Conservation (phyloP, 2,797 vertebrate genomes). For the Gallinago stenura region DNA sequence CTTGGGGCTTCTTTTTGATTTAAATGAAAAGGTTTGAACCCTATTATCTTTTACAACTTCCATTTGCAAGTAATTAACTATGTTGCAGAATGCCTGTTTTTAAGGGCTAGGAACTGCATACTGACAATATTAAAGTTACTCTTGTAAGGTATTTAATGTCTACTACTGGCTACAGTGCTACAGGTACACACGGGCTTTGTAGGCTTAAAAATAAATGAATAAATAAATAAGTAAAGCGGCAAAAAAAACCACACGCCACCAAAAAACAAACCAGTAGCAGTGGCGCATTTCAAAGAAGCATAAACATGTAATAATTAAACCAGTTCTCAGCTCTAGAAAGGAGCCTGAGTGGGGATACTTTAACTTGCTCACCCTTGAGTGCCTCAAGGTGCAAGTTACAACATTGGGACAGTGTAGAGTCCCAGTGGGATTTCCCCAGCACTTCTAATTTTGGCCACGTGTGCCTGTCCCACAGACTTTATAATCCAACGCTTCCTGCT, state of each 20-base stretch:
- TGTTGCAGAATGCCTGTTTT: background rate
- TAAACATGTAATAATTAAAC: background rate
- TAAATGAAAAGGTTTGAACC: constrained; percentile 14
- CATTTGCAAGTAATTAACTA: constrained; percentile 28
- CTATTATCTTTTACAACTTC: constrained; percentile 17
- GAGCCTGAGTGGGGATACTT: background rate
- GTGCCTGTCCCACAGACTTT: background rate
- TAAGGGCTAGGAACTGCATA: background rate
- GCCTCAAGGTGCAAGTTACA: background rate
- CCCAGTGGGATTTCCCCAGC: constrained; percentile 22
- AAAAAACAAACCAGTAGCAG: background rate
- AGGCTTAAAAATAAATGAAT: background rate
- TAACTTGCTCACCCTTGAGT: background rate
- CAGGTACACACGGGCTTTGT: background rate
- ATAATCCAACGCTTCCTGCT: constrained; percentile 33
- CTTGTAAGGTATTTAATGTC: background rate
- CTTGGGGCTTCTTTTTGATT: constrained; percentile 14
- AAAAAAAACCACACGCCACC: background rate
- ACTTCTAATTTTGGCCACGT: constrained; percentile 33
- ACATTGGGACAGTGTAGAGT: background rate
- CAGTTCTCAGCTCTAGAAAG: background rate
- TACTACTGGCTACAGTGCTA: background rate
- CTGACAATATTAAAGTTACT: background rate
- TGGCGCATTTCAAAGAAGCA: background rate
- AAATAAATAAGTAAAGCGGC: background rate